Base-by-base conservation (phyloP, 2,888 invertebrate species). In the Netelia inedita region DNA sequence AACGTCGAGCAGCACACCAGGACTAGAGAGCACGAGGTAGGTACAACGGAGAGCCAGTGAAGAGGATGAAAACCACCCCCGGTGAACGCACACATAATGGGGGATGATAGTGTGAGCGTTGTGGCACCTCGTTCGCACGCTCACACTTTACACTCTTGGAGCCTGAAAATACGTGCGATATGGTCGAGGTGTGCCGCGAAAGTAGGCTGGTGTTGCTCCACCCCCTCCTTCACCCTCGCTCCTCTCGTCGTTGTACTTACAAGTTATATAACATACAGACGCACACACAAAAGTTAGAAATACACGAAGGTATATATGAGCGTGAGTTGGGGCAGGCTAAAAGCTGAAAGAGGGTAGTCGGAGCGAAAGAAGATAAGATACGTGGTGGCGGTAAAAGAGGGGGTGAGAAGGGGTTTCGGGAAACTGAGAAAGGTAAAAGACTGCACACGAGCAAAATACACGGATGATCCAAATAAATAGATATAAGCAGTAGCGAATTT, bases 111-210 rank as follows among this genome's bases (percentile, higher is more conserved):
- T 28, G 28, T 28, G 28, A 28, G 28, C 3, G 28, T 5, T 79
- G 71, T 72, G 23, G 55, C 69, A 68, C 59, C 66, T 71, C 74
- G 69, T 83, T 83, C 74, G 57, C 69, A 71, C 69, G 63, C 74
- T 75, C 74, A 59, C 57, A 71, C 66, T 72, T 59, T 46, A 28
- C n/a, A 41, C 28, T 74, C 46, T 50, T n/a, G 6, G 10, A 46
- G 46, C 19, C 23, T 23, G 10, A 78, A 68, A 68, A 23, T 78
- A 82, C 72, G 72, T 61, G 72, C 50, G 35, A 74, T 19, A 73
- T 21, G 21, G 41, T 14, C 1, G 21, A 55, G 41, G 55, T 55
- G 57, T 43, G 19, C 11, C 35, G 19, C 35, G 71, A n/a, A n/a
- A 46, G 46, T 46, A 10, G 28, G 1, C 46, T 46, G 46, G 11